These are phyloP conservation scores for Nesoenas mayeri DNA, from an alignment of 2,113 vertebrate species.

Conservation along the genomic window DNA sequence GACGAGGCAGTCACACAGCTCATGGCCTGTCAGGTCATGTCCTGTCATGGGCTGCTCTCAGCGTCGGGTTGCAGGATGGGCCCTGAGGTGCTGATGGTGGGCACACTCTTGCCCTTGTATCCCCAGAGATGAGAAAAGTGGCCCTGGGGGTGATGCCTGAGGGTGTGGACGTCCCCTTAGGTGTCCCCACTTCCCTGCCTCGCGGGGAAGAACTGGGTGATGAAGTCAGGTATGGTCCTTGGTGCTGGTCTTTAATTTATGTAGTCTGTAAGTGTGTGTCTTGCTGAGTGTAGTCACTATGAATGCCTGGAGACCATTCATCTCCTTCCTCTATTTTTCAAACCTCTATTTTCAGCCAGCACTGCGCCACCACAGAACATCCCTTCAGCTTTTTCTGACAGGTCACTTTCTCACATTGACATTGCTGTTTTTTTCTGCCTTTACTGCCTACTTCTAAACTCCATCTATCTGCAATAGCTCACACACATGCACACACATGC, in stretches of 20 bases:
- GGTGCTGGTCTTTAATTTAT: neutral
- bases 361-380: neutral
- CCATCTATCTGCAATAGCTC: neutral
- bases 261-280: neutral
- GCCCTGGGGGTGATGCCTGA: neutral
- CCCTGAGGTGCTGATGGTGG: neutral
- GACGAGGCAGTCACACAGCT: too few relatives aligned
- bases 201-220: neutral
- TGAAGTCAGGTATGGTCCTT: neutral
- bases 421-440: neutral
- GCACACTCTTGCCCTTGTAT: neutral
- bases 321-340: neutral
- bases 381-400: neutral
- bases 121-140: neutral
- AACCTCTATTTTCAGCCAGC: neutral
- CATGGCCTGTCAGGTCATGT: neutral
- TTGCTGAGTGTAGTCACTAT: neutral
- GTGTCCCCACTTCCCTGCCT: fast-evolving
- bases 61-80: fast-evolving
- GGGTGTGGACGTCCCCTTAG: neutral
- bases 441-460: neutral
- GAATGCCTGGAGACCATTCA: neutral
- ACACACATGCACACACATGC: neutral
- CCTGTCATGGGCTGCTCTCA: neutral
- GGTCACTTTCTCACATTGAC: neutral